Evolutionary conservation across 2,888 invertebrate species (phyloP).

Genomic region (Hymenopus coronatus): DNA sequence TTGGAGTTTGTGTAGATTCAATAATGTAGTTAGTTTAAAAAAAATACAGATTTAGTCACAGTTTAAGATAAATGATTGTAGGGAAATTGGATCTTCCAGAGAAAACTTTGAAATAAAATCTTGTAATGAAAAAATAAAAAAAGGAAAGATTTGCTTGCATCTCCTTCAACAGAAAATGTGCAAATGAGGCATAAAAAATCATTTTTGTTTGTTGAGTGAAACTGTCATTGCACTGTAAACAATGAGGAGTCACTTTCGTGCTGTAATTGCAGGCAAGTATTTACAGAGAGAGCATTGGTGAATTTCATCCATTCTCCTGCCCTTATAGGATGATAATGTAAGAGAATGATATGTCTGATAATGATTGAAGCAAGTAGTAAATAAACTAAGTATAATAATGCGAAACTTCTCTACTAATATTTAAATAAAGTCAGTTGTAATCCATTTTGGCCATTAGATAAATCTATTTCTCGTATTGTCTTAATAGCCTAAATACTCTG

Average conservation of each 20-base stretch:
- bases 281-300: not conserved
- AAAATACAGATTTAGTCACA: slow-evolving; percentile 32
- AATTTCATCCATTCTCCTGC: not conserved
- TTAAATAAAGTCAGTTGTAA: not conserved
- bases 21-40: slow-evolving; percentile 29
- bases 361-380: not conserved
- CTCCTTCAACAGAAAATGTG: not conserved
- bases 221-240: not conserved
- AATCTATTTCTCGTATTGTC: not conserved
- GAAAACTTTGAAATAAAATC: slow-evolving; percentile 37
- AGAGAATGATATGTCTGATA: not conserved
- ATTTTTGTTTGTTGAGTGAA: not conserved
- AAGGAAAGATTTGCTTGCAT: not conserved
- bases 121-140: slow-evolving; percentile 34
- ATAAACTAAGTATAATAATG: not conserved
- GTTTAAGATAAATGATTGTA: slow-evolving; percentile 33
- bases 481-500: not conserved
- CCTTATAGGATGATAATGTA: not conserved
- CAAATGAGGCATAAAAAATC: not conserved
- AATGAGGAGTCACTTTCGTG: not conserved
- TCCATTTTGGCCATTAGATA: not conserved
- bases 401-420: not conserved
- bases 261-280: not conserved
- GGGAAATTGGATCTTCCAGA: slow-evolving; percentile 36
- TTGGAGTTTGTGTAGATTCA: slow-evolving; percentile 35